Evolutionary conservation across 2,888 invertebrate species (phyloP).

Genomic region (Boloria euphrosyne): DNA sequence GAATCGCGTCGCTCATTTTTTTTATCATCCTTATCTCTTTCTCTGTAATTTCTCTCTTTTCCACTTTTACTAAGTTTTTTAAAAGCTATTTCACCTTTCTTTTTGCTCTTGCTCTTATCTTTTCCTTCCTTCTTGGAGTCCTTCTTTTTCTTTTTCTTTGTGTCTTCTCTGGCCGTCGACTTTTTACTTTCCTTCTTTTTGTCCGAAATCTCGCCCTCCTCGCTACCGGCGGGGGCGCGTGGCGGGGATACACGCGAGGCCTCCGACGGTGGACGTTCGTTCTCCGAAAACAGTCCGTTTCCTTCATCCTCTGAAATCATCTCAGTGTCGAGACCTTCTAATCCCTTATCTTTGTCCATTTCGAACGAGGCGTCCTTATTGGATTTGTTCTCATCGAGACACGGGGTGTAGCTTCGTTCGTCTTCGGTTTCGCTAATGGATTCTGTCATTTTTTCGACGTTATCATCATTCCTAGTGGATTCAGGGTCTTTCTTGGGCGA

Average conservation of each 20-base stretch:
- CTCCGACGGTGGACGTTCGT: conserved; percentile 72
- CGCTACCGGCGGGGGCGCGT: conserved; percentile 59
- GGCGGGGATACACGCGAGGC: conserved; percentile 52
- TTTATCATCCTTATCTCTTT: conserved; percentile 72
- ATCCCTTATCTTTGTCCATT: conserved; percentile 65
- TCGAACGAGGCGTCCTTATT: conserved; percentile 63
- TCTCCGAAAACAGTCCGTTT: conserved; percentile 84
- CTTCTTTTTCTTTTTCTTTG: conserved; percentile 79
- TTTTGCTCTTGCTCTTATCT: conserved; percentile 68
- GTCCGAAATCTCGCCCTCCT: conserved; percentile 84
- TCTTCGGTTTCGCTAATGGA: conserved; percentile 84
- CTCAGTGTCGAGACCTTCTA: conserved; percentile 87
- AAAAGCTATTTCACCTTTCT: conserved; percentile 84
- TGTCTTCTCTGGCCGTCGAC: conserved; percentile 46
- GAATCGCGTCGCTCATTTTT: conserved; percentile 54
- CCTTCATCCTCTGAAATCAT: conserved; percentile 89
- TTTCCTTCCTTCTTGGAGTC: conserved; percentile 76
- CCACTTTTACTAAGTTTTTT: conserved; percentile 90
- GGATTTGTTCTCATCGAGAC: conserved; percentile 85
- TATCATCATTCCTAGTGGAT: conserved; percentile 39
- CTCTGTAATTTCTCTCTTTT: conserved; percentile 90
- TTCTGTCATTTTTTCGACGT: conserved; percentile 76
- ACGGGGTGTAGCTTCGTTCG: conserved; percentile 88
- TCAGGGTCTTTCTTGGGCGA: conserved; percentile 58
- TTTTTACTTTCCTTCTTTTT: conserved; percentile 54